Evolutionary conservation across 2,797 vertebrate genomes (phyloP).

Genomic region (Ciconia nigra): DNA sequence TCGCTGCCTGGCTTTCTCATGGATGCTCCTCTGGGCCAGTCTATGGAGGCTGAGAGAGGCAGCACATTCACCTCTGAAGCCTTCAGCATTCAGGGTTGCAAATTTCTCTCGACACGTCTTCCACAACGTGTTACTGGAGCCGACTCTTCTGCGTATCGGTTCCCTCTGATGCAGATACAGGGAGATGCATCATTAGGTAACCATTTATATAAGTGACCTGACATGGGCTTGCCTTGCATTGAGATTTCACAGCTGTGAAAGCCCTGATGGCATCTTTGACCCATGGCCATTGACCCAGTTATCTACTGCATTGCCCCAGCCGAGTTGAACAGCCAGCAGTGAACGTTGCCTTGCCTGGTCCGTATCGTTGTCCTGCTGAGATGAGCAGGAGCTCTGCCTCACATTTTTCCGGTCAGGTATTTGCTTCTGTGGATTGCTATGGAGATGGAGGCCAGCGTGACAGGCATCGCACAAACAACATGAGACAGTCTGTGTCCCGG

Average conservation of each 20-base stretch:
- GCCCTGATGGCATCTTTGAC: background rate
- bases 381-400: background rate
- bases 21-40: fast-evolving
- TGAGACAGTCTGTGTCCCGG: background rate
- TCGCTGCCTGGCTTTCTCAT: background rate
- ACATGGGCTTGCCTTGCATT: fast-evolving
- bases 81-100: background rate
- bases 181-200: background rate
- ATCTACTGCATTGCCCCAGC: background rate
- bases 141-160: fast-evolving
- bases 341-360: fast-evolving
- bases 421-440: background rate
- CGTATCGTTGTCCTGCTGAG: fast-evolving
- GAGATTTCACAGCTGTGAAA: background rate
- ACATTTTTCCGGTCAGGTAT: background rate
- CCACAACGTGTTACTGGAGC: fast-evolving
- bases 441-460: background rate
- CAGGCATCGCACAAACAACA: background rate
- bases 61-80: background rate
- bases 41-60: background rate
- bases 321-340: background rate
- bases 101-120: background rate
- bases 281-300: background rate
- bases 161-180: background rate
- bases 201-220: background rate